Base-by-base conservation (phyloP, 1,140 invertebrate species). In the Pseudomyrmex sp. region DNA sequence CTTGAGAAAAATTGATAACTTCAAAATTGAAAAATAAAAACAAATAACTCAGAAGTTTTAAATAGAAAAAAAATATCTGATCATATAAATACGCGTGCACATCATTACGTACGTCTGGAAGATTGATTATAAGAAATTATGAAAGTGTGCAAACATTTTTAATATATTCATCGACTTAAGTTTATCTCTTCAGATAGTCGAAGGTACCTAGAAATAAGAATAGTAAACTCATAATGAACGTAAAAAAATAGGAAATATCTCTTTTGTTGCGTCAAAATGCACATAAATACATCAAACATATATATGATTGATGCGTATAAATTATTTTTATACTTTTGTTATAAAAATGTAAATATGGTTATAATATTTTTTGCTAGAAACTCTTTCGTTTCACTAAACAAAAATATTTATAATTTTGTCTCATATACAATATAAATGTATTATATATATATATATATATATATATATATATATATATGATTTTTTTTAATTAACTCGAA, bases 21-120 rank as follows among this genome's bases (percentile, higher is more conserved):
- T 35, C 5, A 35, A 35, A 35, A 5, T 35, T 35, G 35, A 35
- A 35, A 35, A 35, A 35, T 35, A 35, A 5, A 35, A 20, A 52
- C 0, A 52, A 52, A 52, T 52, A 52, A 52, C 3, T 62, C 10
- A 2, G 52, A 52, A 63, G 8, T 18, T 75, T 7, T 26, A 52
- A 75, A 75, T 35, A 50, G 35, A 52, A 75, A 61, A 61, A n/a
- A 63, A n/a, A 63, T 50, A 61, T 61, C 59, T 61, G 7, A 26
- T 26, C 26, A 20, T 20, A n/a, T 62, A 20, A 73, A 61, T 61
- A 18, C 20, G 1, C 15, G 1, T 74, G 46, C 4, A 62, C 1
- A 9, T 62, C 50, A 75, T 62, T 18, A 70, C 48, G 35, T 18
- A 35, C 48, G 18, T 74, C 15, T 20, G 23, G 44, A 50, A 44